Conservation (phyloP, 1,140 invertebrate genomes). For the Drosophila serrata region DNA sequence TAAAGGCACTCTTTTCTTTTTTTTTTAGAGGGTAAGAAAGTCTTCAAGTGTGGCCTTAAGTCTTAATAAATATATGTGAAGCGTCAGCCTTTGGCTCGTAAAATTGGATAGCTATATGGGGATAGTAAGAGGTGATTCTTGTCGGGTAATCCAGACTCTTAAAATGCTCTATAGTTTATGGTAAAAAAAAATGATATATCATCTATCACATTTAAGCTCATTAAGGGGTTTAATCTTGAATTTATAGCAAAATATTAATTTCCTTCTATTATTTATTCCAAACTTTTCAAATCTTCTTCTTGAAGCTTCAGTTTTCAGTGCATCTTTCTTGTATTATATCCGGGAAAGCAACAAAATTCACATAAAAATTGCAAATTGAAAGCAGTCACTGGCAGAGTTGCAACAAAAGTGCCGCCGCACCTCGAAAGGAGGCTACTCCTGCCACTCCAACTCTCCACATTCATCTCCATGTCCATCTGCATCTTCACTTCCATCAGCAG, state of each 20-base stretch:
- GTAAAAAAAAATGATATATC: fast-evolving
- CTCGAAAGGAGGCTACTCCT: slow-evolving; percentile 14
- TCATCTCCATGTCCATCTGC: slow-evolving; percentile 22
- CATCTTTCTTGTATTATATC: slow-evolving; percentile 32
- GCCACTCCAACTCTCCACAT: slow-evolving; percentile 11
- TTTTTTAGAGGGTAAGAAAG: too few relatives aligned
- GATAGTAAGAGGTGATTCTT: not conserved
- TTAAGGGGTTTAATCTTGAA: too few relatives aligned
- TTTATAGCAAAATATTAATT: too few relatives aligned
- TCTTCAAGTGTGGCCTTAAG: slow-evolving; percentile 63
- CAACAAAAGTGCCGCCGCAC: slow-evolving; percentile 65
- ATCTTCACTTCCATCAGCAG: slow-evolving; percentile 34
- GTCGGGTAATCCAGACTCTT: not conserved
- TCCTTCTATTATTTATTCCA: not conserved
- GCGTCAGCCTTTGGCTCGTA: slow-evolving; percentile 56
- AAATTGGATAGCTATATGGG: slow-evolving; percentile 48
- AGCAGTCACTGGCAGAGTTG: slow-evolving; percentile 38
- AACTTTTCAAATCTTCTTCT: not conserved
- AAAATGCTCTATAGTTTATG: not conserved
- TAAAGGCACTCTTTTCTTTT: not conserved
- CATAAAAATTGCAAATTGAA: slow-evolving; percentile 75
- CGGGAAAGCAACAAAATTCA: slow-evolving; percentile 65
- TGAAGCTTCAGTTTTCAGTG: slow-evolving; percentile 3
- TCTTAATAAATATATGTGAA: slow-evolving; percentile 76
- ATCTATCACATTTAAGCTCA: too few relatives aligned